These are phyloP conservation scores for Meganola albula DNA, from an alignment of 2,888 invertebrate genomes.

Conservation along the genomic window DNA sequence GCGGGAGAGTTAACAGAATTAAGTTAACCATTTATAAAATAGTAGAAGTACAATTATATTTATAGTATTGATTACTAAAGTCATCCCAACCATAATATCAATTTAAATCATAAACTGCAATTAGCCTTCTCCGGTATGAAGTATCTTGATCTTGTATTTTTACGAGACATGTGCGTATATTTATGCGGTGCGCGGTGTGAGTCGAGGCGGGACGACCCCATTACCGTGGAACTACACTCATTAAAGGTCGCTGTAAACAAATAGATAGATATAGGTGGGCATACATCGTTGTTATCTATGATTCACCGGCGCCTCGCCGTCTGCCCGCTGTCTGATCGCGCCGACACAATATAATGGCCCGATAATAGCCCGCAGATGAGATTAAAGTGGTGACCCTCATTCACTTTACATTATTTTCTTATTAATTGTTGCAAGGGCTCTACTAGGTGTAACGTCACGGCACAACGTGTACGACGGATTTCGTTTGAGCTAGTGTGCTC, in stretches of 20 bases:
- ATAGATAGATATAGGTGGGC: constrained; percentile 64
- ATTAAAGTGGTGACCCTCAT: constrained; percentile 57
- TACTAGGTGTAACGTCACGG: constrained; percentile 9
- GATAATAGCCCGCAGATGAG: constrained; percentile 64
- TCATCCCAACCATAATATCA: no score
- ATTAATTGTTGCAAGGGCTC: constrained; percentile 19
- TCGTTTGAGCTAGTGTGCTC: not conserved
- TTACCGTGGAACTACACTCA: constrained; percentile 54
- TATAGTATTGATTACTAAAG: no score
- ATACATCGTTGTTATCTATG: constrained; percentile 66
- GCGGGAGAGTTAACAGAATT: no score
- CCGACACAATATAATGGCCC: constrained; percentile 59
- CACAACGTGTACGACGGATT: constrained; percentile 2
- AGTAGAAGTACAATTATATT: no score
- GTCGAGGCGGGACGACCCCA: constrained; percentile 45
- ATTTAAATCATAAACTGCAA: no score
- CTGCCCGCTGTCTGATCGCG: constrained; percentile 66
- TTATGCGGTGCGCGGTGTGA: constrained; percentile 37
- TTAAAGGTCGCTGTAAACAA: constrained; percentile 70
- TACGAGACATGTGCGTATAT: no score
- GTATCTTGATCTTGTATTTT: no score
- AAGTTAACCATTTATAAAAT: no score
- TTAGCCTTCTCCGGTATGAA: no score
- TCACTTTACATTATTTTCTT: constrained; percentile 40
- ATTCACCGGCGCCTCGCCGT: constrained; percentile 74